These are phyloP conservation scores for Lepidurus arcticus DNA, from an alignment of 1,140 invertebrate genomes.

Conservation along the genomic window DNA sequence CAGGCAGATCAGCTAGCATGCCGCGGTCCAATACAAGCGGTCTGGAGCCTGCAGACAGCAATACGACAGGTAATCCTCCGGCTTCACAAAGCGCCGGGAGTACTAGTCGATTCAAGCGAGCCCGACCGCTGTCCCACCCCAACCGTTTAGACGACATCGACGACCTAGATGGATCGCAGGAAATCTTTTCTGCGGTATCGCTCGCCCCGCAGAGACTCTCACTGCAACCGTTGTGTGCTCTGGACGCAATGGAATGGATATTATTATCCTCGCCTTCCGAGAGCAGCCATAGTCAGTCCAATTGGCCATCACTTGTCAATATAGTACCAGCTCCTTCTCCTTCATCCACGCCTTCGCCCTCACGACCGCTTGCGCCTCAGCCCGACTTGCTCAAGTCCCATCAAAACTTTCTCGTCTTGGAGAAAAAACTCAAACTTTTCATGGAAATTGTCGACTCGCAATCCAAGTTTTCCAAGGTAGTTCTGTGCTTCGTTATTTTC, in stretches of 20 bases:
- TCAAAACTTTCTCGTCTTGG: conserved; percentile 65
- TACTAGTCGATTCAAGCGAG: not conserved
- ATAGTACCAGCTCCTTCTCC: conserved; percentile 38
- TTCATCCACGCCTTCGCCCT: conserved; percentile 46
- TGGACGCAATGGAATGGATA: conserved; percentile 16
- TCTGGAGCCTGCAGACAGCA: too few species aligned
- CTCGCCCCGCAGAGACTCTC: not conserved
- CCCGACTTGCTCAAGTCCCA: conserved; percentile 46
- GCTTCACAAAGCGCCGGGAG: not conserved
- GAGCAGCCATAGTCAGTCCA: conserved; percentile 45
- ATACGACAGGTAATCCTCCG: not conserved
- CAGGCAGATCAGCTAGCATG: conserved; percentile 26
- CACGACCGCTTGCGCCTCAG: conserved; percentile 50
- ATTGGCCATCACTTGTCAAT: conserved; percentile 28
- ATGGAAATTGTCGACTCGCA: conserved; percentile 73
- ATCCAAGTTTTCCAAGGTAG: conserved; percentile 70
- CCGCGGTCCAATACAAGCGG: conserved; percentile 17
- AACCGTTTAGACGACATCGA: not conserved
- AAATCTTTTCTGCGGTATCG: not conserved
- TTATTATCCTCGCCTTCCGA: not conserved
- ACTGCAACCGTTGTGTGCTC: not conserved
- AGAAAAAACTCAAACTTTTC: conserved; percentile 68
- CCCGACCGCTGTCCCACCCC: not conserved
- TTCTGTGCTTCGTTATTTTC: not conserved
- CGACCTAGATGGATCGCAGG: not conserved